phyloP scores from a whole-genome alignment of 2,888 invertebrate species.

The Notodromas monacha region DNA sequence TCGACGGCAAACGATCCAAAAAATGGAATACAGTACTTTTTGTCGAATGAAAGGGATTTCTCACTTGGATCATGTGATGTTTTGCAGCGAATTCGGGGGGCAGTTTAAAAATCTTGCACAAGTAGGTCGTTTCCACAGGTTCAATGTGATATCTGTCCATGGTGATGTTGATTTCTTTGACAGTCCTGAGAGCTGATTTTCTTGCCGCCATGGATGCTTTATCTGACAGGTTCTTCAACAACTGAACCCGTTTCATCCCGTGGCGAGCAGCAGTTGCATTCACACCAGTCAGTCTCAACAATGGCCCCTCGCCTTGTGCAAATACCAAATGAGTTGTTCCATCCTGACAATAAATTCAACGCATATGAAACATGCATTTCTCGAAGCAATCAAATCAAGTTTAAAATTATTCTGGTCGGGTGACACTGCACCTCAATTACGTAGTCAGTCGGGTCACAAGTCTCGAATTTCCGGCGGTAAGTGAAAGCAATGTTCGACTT shows the following conservation, averaged over 20 bases:
- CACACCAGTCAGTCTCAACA: conserved; percentile 31
- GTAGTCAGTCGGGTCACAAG: conserved; percentile 42
- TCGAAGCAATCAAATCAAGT: too few species aligned
- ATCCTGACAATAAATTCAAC: conserved; percentile 28
- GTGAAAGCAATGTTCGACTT: conserved; percentile 28
- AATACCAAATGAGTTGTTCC: conserved; percentile 63
- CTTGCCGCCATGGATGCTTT: too few species aligned
- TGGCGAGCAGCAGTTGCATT: conserved; percentile 22
- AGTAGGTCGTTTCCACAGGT: conserved; percentile 61
- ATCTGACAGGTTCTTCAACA: conserved; percentile 21
- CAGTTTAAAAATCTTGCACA: conserved; percentile 60
- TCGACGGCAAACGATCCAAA: conserved; percentile 5
- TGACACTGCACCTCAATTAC: conserved; percentile 32
- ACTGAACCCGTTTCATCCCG: conserved; percentile 43
- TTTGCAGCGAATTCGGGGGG: conserved; percentile 28
- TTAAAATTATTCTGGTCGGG: too few species aligned
- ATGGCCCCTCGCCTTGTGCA: conserved; percentile 39
- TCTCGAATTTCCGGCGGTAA: conserved; percentile 45
- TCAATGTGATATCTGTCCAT: neutral
- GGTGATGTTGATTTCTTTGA: conserved; percentile 12
- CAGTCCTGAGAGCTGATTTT: too few species aligned
- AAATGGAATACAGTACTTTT: conserved; percentile 4
- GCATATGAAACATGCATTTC: too few species aligned
- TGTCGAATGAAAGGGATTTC: too few species aligned
- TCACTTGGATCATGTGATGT: neutral